Base-by-base conservation (phyloP, 1,140 invertebrate genomes). In the Whitmania pigra region DNA sequence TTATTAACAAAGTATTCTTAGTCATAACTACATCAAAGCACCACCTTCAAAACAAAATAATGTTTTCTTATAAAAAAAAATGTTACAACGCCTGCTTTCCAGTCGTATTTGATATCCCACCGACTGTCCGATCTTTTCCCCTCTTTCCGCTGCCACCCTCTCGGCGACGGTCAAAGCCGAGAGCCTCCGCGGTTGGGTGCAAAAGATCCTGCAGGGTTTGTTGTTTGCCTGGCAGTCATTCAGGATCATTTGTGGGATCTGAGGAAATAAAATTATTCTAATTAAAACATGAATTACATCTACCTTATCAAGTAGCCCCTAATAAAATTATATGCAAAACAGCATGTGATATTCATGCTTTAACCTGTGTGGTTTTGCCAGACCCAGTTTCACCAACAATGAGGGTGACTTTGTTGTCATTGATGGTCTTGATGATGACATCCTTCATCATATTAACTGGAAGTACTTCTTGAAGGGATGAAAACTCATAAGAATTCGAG, bases 81-180 rank as follows among this genome's bases (percentile, higher is more conserved):
- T 31, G 9, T 27, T 25, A n/a, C 72, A 73, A 75, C 74, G 81
- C 81, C 79, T 81, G 80, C 79, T 81, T 73, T 82, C 81, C 43
- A 82, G 74, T 71, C 92, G 86, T 75, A 98, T 94, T 80, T 97
- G 93, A 82, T 97, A 98, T 15, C 94, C 94, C 27, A 96, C 88
- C 0, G 89, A 90, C 75, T 88, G 86, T 0, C 94, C 94, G 69
- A 94, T 83, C 75, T 86, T 86, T 81, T 97, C 93, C 73, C 88
- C 88, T 31, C 94, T 85, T 81, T 98, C 94, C n/a, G 88, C 83
- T 73, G 89, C 88, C 82, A 78, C 92, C 85, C 77, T 89, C 86
- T 84, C 93, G 80, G 83, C 88, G 0, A 96, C 88, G 36, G 90
- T 88, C 2, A 96, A 87, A 0, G 94, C 93, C 2, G 93, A 90